A percentile compares a stretch with the other conserved stretches of the same genome.
phyloP scores from a whole-genome alignment of 2,888 invertebrate species.

The Sthenelais limicola region DNA sequence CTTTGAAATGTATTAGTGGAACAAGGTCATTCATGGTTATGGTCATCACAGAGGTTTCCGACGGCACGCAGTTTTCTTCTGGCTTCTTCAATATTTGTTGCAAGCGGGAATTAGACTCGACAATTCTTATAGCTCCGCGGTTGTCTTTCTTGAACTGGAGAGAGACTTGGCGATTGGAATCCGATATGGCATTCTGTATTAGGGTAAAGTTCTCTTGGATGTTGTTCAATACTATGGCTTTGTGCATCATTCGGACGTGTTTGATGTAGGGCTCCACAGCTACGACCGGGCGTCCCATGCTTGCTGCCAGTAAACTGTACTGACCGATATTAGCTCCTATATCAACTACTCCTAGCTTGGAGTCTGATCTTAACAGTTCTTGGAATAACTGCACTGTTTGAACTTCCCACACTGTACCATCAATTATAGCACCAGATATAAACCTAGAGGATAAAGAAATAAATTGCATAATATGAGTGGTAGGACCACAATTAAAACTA shows the following conservation, averaged over 20 bases:
- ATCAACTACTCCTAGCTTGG: conserved; percentile 38
- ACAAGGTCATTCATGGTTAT: conserved; percentile 42
- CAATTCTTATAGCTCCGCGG: conserved; percentile 36
- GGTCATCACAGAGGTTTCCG: conserved; percentile 29
- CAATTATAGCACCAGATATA: conserved; percentile 30
- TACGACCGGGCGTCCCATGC: conserved; percentile 35
- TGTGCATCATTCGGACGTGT: conserved; percentile 35
- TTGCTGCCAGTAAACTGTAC: conserved; percentile 39
- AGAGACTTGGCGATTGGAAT: conserved; percentile 21
- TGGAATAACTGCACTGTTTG: conserved; percentile 30
- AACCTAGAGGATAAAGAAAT: no score
- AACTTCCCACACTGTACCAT: conserved; percentile 33
- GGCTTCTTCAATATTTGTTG: not conserved
- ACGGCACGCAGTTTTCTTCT: conserved; percentile 6
- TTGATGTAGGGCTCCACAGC: conserved; percentile 42
- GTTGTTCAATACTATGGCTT: conserved; percentile 26
- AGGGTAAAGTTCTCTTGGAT: conserved; percentile 38
- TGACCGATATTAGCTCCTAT: conserved; percentile 46
- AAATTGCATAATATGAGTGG: no score
- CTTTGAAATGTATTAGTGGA: conserved; percentile 31
- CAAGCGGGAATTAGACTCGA: conserved; percentile 31
- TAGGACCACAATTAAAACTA: no score
- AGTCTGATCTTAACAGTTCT: conserved; percentile 23
- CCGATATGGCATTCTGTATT: conserved; percentile 40
- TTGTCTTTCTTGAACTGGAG: conserved; percentile 40